Percentiles rank a stretch among this genome's conserved stretches.
Conservation (phyloP, 2,797 vertebrate species). For the Gadopsis marmoratus region DNA sequence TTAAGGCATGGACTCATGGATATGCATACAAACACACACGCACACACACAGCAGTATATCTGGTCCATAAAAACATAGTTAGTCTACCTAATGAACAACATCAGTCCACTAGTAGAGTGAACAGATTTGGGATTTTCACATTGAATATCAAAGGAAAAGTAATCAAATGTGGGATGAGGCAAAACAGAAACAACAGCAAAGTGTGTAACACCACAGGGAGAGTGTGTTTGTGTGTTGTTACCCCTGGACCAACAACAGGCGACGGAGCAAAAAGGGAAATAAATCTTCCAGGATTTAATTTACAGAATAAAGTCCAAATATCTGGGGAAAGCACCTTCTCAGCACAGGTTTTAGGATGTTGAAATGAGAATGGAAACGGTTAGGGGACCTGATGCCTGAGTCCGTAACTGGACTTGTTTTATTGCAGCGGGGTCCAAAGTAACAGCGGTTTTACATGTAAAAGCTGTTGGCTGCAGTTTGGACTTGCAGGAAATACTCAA, state of each 20-base stretch:
- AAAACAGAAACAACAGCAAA: neutral
- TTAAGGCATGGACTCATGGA: constrained; percentile 64
- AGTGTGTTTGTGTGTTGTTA: neutral
- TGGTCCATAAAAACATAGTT: constrained; percentile 3
- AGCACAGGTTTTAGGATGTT: neutral
- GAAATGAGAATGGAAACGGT: neutral
- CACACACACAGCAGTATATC: constrained; percentile 28
- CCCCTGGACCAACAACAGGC: neutral
- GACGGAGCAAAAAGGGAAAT: neutral
- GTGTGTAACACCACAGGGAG: neutral
- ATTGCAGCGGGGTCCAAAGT: neutral
- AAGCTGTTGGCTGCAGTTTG: neutral
- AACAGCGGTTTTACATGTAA: no score
- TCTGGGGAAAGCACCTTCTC: neutral
- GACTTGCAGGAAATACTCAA: neutral
- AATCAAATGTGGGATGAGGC: neutral
- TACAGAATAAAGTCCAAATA: neutral
- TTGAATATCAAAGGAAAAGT: constrained; percentile 14
- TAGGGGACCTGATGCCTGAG: neutral
- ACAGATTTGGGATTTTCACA: constrained; percentile 42
- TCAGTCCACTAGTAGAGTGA: neutral
- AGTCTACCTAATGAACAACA: neutral
- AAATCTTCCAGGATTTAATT: neutral
- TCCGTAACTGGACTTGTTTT: neutral
- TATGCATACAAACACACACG: neutral